phyloP scores from a whole-genome alignment of 2,888 invertebrate genomes.

The Gastracanthus pulcherrimus region DNA sequence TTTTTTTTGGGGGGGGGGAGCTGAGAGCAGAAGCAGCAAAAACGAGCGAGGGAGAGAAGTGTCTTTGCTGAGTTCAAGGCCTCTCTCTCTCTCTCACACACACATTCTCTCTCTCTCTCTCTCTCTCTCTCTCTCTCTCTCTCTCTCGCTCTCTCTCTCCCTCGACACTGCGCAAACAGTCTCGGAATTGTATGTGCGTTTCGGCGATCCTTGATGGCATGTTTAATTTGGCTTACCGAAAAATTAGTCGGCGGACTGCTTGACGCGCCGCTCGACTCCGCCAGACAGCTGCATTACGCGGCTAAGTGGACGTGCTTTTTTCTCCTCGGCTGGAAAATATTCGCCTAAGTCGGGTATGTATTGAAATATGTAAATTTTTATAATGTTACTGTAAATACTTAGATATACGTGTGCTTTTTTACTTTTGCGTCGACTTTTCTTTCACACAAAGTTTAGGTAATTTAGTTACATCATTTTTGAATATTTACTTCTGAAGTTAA shows the following conservation, averaged over 20 bases:
- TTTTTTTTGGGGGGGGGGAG: not conserved
- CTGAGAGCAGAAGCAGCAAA: too few relatives aligned
- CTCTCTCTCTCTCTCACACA: too few relatives aligned
- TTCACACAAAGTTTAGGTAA: too few relatives aligned
- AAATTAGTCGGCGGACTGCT: conserved; percentile 32
- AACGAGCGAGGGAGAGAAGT: conserved; percentile 5
- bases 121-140: too few relatives aligned
- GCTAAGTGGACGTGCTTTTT: conserved; percentile 3
- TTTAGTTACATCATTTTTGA: too few relatives aligned
- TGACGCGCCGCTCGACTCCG: too few relatives aligned
- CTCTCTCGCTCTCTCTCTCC: too few relatives aligned
- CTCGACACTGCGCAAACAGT: conserved; percentile 9
- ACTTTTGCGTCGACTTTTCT: too few relatives aligned
- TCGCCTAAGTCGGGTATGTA: not conserved
- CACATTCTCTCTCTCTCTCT: too few relatives aligned
- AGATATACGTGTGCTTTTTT: not conserved
- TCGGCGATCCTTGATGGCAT: conserved; percentile 8
- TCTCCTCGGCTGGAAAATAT: not conserved
- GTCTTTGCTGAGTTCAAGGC: conserved; percentile 44
- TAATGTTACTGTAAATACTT: conserved; percentile 2
- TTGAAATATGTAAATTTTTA: conserved; percentile 20
- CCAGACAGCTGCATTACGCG: not conserved
- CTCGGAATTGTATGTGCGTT: conserved; percentile 12
- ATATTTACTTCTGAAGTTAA: too few relatives aligned
- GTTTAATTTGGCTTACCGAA: conserved; percentile 47